Evolutionary conservation across 2,888 invertebrate species (phyloP), one percentile per base, ranked within the genome.

Genomic region (Ichneumoninae sp.): DNA sequence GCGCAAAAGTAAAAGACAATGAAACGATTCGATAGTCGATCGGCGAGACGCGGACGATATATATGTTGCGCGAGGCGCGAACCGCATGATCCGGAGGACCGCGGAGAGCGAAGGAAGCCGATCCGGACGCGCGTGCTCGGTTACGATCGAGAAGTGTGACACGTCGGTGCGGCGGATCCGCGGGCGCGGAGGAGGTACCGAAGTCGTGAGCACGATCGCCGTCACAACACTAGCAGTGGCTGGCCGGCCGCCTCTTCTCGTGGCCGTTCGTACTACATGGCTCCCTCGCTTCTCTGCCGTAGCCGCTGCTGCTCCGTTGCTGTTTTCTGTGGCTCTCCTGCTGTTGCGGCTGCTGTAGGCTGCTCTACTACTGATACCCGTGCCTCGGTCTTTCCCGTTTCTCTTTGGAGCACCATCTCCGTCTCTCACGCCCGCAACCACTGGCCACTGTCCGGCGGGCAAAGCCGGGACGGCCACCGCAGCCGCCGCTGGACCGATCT

Each of bases 181-280:
- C 83, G 60, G 85, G 79, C 86, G 88, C 83, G 87, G 88, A 73
- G 86, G 86, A 86, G 83, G 88, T 87, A 85, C 86, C 86, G 89
- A 89, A 92, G 89, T 91, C 91, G 90, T 90, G 91, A 90, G 90
- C 89, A 89, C 90, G 91, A 91, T 92, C 89, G 92, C 91, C 91
- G 92, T 92, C 92, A 91, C 91, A 91, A 92, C 91, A 92, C 92
- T 92, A 91, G 90, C 86, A 86, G 88, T 87, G 81, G 73, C 83
- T 86, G 81, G 85, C 83, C 86, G 83, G 85, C 86, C 85, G 86
- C 85, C 85, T 87, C 85, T 87, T 85, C 84, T 81, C 85, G 79
- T 83, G 70, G 79, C 74, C 70, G 63, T 54, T 83, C 76, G 66
- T 63, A 60, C 70, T 75, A 80, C 80, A 66, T 54, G 76, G 68